Evolutionary conservation across 2,888 invertebrate genomes (phyloP), one percentile per base, ranked within the genome.

Genomic region (Oscheius sp.): DNA sequence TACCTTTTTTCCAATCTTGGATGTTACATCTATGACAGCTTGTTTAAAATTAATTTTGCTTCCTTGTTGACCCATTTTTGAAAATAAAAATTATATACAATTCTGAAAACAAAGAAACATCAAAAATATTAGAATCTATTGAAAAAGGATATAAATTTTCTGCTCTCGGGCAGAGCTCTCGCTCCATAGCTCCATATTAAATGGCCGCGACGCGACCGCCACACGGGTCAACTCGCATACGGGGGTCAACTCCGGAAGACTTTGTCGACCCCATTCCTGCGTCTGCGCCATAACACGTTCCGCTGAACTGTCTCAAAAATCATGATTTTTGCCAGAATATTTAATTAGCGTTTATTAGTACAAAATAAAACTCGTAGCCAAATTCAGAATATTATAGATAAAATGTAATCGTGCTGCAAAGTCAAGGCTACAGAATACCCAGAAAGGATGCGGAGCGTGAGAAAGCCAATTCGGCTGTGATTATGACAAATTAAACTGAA

Each of bases 11-110:
- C 78, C 94, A 71, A 93, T 93, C 90, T 96, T 96, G 0, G 96
- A 93, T 65, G 96, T 96, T 65, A 98, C 90, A 88, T 97, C 96
- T 58, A 98, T 93, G 58, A 99, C 95, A 80, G 97, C 96, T 89
- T 96, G 96, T 74, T 96, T 91, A 89, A 97, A 98, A 89, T 95
- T 96, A 76, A 96, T 89, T 90, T 97, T 97, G 72, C 96, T 96
- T 88, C 98, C 97, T 72, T 95, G 92, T 90, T 96, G 97, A 82
- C 98, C 98, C 98, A 98, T 98, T 39, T 20, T 75, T 37, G 0
- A 33, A 55, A 15, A n/a, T n/a, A n/a, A n/a, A n/a, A n/a, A n/a
- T n/a, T n/a, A n/a, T n/a, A 57, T 58, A 33, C 17, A 33, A 52
- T n/a, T 34, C 33, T 10, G 10, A 34, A 34, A 55, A 33, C 48